Percentiles rank a stretch among this genome's conserved stretches.
phyloP scores from a whole-genome alignment of 2,888 invertebrate species.

The Octonoba sinensis region DNA sequence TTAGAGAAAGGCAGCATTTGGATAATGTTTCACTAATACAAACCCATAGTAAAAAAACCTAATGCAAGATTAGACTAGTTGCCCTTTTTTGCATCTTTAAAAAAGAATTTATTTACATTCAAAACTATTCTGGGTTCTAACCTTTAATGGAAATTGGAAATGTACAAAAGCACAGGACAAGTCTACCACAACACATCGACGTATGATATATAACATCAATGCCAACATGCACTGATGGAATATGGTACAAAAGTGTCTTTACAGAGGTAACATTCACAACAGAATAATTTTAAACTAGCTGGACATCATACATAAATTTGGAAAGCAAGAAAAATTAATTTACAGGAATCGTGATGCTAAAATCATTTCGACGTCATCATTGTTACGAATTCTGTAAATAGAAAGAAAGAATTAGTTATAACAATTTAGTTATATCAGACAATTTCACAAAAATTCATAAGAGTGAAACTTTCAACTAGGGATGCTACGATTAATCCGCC shows the following conservation, averaged over 20 bases:
- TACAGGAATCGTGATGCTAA: slow-evolving; percentile 54
- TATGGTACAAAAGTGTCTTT: slow-evolving; percentile 66
- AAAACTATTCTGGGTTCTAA: slow-evolving; percentile 44
- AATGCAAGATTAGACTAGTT: not conserved
- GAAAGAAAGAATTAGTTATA: slow-evolving; percentile 10
- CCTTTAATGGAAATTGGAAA: slow-evolving; percentile 64
- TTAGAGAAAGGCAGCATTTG: no score
- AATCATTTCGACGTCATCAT: slow-evolving; percentile 68
- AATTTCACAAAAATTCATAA: no score
- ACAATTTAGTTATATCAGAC: not conserved
- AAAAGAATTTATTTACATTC: no score
- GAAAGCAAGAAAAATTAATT: slow-evolving; percentile 64
- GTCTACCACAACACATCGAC: slow-evolving; percentile 58
- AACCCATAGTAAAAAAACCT: not conserved
- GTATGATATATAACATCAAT: slow-evolving; percentile 62
- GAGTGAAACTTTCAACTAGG: no score
- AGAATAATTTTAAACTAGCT: slow-evolving; percentile 56
- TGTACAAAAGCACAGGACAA: slow-evolving; percentile 65
- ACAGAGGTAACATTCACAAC: slow-evolving; percentile 64
- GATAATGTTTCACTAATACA: no score
- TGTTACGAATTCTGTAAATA: slow-evolving; percentile 67
- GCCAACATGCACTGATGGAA: slow-evolving; percentile 63
- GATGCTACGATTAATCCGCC: no score
- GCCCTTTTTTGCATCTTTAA: not conserved
- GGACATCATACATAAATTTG: slow-evolving; percentile 63